These are phyloP conservation scores for Phorcus lineatus DNA, from an alignment of 2,888 invertebrate species.

Conservation along the genomic window DNA sequence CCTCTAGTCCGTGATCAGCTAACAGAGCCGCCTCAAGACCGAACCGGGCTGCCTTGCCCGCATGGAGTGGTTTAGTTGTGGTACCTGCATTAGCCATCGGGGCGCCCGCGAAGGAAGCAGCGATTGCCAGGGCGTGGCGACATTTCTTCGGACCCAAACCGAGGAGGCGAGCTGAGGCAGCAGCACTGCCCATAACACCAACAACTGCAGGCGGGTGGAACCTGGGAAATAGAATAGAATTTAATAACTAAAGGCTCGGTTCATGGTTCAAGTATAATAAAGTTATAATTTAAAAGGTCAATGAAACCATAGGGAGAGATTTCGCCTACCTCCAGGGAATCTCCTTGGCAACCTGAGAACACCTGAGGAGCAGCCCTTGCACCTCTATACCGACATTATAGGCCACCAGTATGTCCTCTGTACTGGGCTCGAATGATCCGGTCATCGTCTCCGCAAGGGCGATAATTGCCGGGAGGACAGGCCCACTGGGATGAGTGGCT, in stretches of 20 bases:
- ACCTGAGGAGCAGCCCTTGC: constrained; percentile 58
- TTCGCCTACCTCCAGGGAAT: constrained; percentile 54
- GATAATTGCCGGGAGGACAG: constrained; percentile 56
- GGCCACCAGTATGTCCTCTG: constrained; percentile 56
- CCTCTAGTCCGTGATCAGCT: constrained; percentile 56
- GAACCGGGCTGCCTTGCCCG: constrained; percentile 60
- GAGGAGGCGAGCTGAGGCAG: constrained; percentile 54
- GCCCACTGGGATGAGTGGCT: constrained; percentile 63
- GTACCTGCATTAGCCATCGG: constrained; percentile 67
- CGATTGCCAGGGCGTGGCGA: constrained; percentile 59
- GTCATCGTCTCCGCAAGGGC: constrained; percentile 52
- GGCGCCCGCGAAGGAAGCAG: constrained; percentile 63
- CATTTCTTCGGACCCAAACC: constrained; percentile 49
- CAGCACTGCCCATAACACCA: constrained; percentile 65
- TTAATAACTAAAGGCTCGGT: background rate
- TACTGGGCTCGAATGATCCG: constrained; percentile 36
- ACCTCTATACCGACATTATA: constrained; percentile 63
- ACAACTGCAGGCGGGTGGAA: constrained; percentile 65
- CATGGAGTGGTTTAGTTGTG: constrained; percentile 59
- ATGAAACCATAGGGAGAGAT: no score
- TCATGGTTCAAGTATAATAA: no score
- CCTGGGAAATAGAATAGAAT: constrained; percentile 34
- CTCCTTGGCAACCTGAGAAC: constrained; percentile 51
- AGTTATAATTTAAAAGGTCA: no score
- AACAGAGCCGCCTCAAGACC: constrained; percentile 61